phyloP scores from a whole-genome alignment of 2,113 vertebrate genomes.

The Chaenogobius annularis region DNA sequence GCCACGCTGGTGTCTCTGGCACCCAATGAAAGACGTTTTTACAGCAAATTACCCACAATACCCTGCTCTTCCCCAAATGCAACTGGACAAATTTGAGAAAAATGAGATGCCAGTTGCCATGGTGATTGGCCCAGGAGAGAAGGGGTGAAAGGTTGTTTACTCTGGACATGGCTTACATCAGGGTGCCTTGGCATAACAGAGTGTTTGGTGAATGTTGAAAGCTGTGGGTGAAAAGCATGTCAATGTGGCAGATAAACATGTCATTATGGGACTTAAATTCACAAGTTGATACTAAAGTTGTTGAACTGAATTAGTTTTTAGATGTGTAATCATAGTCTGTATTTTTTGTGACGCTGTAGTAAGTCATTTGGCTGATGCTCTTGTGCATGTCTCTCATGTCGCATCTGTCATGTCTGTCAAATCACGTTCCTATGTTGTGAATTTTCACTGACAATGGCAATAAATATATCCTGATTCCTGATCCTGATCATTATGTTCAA shows the following conservation, averaged over 20 bases:
- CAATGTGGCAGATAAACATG: neutral
- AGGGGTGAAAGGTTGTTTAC: conserved; percentile 7
- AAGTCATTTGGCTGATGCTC: too few relatives aligned
- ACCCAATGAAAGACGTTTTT: conserved; percentile 56
- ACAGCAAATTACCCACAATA: conserved; percentile 34
- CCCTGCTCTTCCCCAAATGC: conserved; percentile 17
- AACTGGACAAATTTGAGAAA: conserved; percentile 36
- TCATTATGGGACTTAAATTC: neutral
- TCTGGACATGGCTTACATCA: conserved; percentile 28
- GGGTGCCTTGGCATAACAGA: conserved; percentile 17
- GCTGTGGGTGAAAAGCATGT: neutral
- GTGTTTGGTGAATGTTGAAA: neutral
- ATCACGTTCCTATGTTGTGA: too few relatives aligned
- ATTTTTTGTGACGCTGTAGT: too few relatives aligned
- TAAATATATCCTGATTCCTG: too few relatives aligned
- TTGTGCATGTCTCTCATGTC: too few relatives aligned
- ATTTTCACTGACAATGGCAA: too few relatives aligned
- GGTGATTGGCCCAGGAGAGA: conserved; percentile 30
- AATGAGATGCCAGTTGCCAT: conserved; percentile 50
- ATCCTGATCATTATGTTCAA: too few relatives aligned
- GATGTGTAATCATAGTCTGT: too few relatives aligned
- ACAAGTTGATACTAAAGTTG: too few relatives aligned
- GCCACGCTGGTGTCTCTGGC: conserved; percentile 49
- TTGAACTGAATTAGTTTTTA: too few relatives aligned
- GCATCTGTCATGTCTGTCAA: too few relatives aligned